A percentile compares a stretch with the other conserved stretches of the same genome.
phyloP scores from a whole-genome alignment of 2,113 vertebrate species.

The Echinops telfairi region DNA sequence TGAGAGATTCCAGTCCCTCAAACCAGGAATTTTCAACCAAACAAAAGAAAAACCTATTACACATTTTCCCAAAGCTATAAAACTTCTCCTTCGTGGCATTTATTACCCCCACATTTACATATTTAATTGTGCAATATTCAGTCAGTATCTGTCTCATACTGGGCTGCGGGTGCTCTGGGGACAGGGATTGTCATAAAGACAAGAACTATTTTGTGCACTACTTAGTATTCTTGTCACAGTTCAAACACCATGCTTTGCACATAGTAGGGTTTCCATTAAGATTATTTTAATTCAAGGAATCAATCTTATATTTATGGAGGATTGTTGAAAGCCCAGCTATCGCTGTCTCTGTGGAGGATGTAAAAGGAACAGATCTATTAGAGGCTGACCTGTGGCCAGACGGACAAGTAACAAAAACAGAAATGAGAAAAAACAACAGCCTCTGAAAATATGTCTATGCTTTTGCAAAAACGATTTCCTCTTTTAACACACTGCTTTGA shows the following conservation, averaged over 20 bases:
- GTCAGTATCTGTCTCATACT: not conserved
- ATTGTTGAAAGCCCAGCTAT: not conserved
- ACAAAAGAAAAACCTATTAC: not conserved
- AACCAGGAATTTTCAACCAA: not conserved
- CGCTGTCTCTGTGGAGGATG: not conserved
- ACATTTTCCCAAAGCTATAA: not conserved
- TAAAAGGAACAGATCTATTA: not conserved
- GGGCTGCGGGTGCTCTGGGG: not conserved
- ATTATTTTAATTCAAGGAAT: not conserved
- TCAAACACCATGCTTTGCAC: not conserved
- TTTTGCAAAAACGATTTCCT: conserved; percentile 2
- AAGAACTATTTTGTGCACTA: not conserved
- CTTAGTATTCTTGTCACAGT: not conserved
- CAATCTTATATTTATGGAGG: not conserved
- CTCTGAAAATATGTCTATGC: not conserved
- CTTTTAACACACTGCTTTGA: not conserved
- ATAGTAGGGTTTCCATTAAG: too few species aligned
- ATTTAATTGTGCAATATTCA: not conserved
- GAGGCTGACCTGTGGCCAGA: not conserved
- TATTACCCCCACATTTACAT: not conserved
- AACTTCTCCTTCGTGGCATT: not conserved
- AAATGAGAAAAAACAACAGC: not conserved
- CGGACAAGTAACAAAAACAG: not conserved
- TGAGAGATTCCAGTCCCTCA: not conserved
- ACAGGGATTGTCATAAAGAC: not conserved